Base-by-base conservation (phyloP, 2,797 vertebrate species). In the Typhlichthys eigenmanni region DNA sequence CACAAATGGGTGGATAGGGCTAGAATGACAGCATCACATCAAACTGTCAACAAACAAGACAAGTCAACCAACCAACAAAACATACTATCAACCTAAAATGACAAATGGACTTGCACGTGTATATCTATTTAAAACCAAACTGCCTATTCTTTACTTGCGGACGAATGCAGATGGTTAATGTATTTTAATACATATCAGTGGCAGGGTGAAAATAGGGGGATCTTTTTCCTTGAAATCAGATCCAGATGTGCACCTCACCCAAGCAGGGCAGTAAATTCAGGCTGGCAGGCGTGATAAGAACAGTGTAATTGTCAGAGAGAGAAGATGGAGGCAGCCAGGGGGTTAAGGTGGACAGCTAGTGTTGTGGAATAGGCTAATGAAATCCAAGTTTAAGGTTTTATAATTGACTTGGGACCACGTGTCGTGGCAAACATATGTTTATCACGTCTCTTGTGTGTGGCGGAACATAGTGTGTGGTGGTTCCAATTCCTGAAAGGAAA, bases 201-300 rank as follows among this genome's bases (percentile, higher is more conserved):
- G 60, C 69, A 79, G 48, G 51, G 49, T 60, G 68, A 75, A 81
- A 80, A 75, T 83, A 82, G 69, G 81, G 80, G 82, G 81, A 86
- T 85, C 84, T 83, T 81, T 88, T 89, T 81, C 78, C 72, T 78
- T 79, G 79, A 92, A 93, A 94, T 90, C 85, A 85, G 75, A 86
- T 88, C 92, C 93, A 94, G 93, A 94, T 94, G 93, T 93, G 88
- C 80, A 87, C 87, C 88, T 87, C 90, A 90, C 90, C 89, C 88
- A 87, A 80, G 87, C 34, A 78, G 84, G 81, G 89, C 84, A 85
- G 88, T 92, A 92, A 92, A 93, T 92, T 89, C 80, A 84, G 78
- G 66, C 78, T 92, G 84, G 85, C 88, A 88, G 88, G 72, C 66
- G 90, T 91, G 92, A 92, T 93, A 93, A 93, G 73, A 75, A 75